Evolutionary conservation across 2,888 invertebrate species (phyloP).

Genomic region (Campoletis raptor): DNA sequence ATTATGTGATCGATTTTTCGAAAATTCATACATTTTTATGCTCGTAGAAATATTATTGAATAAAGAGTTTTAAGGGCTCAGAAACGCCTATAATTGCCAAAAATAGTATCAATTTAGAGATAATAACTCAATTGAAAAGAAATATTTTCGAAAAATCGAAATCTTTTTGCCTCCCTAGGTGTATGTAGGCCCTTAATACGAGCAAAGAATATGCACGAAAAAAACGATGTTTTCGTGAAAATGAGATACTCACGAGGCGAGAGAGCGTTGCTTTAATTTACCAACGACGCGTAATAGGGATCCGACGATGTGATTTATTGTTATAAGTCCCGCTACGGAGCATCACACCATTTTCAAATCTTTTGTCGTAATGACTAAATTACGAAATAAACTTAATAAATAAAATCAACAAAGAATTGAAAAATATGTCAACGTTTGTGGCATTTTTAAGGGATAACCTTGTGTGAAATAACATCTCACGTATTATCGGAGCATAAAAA

Average conservation of each 20-base stretch:
- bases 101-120: too few relatives aligned
- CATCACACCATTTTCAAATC: constrained; percentile 6
- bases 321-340: neutral
- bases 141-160: too few relatives aligned
- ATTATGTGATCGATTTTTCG: neutral
- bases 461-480: neutral
- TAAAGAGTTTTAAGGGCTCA: too few relatives aligned
- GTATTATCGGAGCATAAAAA: neutral
- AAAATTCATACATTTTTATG: neutral
- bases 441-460: neutral
- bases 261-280: constrained; percentile 4
- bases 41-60: too few relatives aligned
- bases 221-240: neutral
- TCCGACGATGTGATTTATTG: constrained; percentile 35
- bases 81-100: too few relatives aligned
- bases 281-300: neutral
- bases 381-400: neutral
- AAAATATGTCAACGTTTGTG: neutral
- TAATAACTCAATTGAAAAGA: too few relatives aligned
- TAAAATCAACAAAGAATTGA: neutral
- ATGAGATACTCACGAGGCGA: neutral
- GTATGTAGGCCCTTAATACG: neutral
- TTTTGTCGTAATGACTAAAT: neutral
- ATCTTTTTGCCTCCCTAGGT: too few relatives aligned
- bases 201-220: neutral